These are phyloP conservation scores for Idris sp. DNA, from an alignment of 1,140 invertebrate species.

Conservation along the genomic window DNA sequence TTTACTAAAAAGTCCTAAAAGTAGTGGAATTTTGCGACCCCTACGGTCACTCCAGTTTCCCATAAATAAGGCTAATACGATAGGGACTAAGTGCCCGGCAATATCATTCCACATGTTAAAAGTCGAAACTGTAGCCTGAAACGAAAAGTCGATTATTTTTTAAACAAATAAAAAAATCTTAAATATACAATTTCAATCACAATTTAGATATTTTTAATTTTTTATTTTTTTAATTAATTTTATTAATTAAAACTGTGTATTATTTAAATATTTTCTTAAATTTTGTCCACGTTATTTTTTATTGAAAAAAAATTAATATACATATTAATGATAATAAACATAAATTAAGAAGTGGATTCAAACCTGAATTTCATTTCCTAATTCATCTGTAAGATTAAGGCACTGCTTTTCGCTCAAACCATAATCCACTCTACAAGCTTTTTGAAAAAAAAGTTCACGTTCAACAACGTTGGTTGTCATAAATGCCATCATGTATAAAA, in stretches of 20 bases:
- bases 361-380: slow-evolving; percentile 12
- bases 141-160: too few relatives aligned
- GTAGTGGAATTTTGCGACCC: slow-evolving; percentile 83
- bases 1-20: slow-evolving; percentile 85
- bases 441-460: slow-evolving; percentile 85
- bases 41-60: slow-evolving; percentile 87
- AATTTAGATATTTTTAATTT: too few relatives aligned
- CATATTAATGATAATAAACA: too few relatives aligned
- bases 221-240: too few relatives aligned
- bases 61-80: slow-evolving; percentile 85
- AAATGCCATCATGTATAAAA: slow-evolving; percentile 88
- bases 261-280: too few relatives aligned
- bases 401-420: slow-evolving; percentile 83
- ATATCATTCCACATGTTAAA: slow-evolving; percentile 88
- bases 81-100: slow-evolving; percentile 83
- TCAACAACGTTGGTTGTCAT: slow-evolving; percentile 88
- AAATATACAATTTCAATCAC: too few relatives aligned
- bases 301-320: too few relatives aligned
- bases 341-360: too few relatives aligned
- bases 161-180: too few relatives aligned
- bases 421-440: slow-evolving; percentile 85
- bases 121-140: slow-evolving; percentile 82
- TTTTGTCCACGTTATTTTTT: too few relatives aligned
- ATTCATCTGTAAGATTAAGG: slow-evolving; percentile 70
- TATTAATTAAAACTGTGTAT: too few relatives aligned